Evolutionary conservation across 2,113 vertebrate species (phyloP).

Genomic region (Ibidorhyncha struthersii): DNA sequence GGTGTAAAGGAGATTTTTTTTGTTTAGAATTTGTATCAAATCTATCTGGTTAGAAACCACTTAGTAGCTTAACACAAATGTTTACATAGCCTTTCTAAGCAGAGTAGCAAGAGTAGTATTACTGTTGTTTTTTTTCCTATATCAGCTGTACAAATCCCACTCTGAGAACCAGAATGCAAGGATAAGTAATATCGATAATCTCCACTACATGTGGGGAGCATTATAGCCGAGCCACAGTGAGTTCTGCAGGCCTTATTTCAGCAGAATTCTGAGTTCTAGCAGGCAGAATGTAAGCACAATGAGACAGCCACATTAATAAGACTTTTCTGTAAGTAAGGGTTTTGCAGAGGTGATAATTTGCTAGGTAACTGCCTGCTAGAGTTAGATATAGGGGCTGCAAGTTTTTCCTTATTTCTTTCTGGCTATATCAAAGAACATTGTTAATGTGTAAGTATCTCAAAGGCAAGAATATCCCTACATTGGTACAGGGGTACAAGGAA

Average conservation of each 20-base stretch:
- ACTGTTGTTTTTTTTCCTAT: neutral
- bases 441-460: neutral
- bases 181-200: neutral
- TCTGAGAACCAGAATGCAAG: neutral
- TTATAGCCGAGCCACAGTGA: neutral
- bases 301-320: neutral
- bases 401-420: neutral
- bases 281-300: neutral
- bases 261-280: neutral
- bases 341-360: slow-evolving; percentile 6
- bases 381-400: neutral
- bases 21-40: neutral
- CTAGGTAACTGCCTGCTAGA: neutral
- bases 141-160: neutral
- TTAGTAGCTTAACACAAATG: neutral
- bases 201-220: neutral
- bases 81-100: neutral
- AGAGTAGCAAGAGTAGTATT: neutral
- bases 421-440: neutral
- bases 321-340: neutral
- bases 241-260: neutral
- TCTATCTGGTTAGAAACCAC: neutral
- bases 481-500: neutral
- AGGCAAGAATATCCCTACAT: neutral
- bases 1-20: neutral